Percentiles rank a stretch among this genome's conserved stretches.
phyloP scores from a whole-genome alignment of 2,113 vertebrate species.

The Siniperca chuatsi region DNA sequence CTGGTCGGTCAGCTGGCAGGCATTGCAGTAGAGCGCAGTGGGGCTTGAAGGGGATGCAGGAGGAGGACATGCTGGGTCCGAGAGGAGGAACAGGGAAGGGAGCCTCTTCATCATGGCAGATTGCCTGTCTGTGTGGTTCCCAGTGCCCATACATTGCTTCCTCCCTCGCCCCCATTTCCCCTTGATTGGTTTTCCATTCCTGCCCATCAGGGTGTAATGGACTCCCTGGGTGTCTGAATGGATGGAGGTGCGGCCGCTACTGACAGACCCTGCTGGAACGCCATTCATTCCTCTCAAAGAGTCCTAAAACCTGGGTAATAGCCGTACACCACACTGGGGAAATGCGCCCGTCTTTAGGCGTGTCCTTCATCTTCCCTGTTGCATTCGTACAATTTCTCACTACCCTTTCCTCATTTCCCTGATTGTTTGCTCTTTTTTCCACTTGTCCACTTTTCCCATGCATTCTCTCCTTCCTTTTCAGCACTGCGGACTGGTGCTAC shows the following conservation, averaged over 20 bases:
- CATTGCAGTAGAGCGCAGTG: conserved; percentile 54
- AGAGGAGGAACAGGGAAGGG: conserved; percentile 49
- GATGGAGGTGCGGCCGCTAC: conserved; percentile 64
- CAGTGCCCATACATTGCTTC: conserved; percentile 65
- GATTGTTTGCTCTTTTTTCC: conserved; percentile 32
- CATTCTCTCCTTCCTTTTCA: conserved; percentile 10
- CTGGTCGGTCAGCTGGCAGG: conserved; percentile 46
- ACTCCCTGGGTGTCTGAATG: conserved; percentile 79
- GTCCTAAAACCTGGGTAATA: conserved; percentile 66
- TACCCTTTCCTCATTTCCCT: conserved; percentile 23
- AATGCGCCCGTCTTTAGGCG: conserved; percentile 48
- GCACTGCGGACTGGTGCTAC: conserved; percentile 16
- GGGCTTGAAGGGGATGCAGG: conserved; percentile 81
- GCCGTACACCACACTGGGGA: conserved; percentile 46
- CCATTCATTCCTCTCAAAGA: conserved; percentile 54
- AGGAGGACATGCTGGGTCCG: conserved; percentile 70
- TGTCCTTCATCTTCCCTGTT: conserved; percentile 47
- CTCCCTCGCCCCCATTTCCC: conserved; percentile 65
- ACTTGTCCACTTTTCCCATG: conserved; percentile 11
- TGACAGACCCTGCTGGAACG: conserved; percentile 62
- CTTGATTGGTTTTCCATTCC: conserved; percentile 80
- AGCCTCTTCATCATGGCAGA: conserved; percentile 84
- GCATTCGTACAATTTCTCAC: conserved; percentile 55
- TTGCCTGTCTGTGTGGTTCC: conserved; percentile 80
- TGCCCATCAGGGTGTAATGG: conserved; percentile 80